Percentiles rank a stretch among this genome's conserved stretches.
These are phyloP conservation scores for Eublepharis macularius DNA, from an alignment of 2,113 vertebrate genomes.

Conservation along the genomic window DNA sequence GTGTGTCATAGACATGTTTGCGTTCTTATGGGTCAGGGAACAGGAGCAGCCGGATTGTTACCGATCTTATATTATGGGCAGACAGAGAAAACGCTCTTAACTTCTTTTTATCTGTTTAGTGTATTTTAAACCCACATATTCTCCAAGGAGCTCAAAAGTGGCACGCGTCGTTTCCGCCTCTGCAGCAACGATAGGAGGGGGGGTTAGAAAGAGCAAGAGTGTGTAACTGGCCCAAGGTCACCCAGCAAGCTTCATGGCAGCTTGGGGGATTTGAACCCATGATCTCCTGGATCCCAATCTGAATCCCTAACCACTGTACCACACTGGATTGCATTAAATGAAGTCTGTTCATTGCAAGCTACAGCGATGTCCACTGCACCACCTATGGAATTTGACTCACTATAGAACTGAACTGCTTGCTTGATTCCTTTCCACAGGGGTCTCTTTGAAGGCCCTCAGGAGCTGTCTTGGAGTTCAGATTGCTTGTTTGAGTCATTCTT, in stretches of 20 bases:
- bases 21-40: neutral
- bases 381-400: conserved; percentile 23
- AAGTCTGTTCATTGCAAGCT: conserved; percentile 7
- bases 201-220: too few species aligned
- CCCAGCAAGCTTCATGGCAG: too few species aligned
- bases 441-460: conserved; percentile 40
- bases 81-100: neutral
- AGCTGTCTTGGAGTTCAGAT: conserved; percentile 47
- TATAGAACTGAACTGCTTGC: conserved; percentile 2
- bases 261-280: too few species aligned
- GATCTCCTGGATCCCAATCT: too few species aligned
- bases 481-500: conserved; percentile 34
- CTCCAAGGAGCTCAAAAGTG: too few species aligned
- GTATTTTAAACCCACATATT: too few species aligned
- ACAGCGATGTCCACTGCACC: neutral
- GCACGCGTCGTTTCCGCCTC: too few species aligned
- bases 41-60: neutral
- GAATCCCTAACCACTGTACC: too few species aligned
- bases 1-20: neutral
- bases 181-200: too few species aligned
- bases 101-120: too few species aligned
- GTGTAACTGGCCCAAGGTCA: too few species aligned
- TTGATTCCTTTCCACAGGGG: conserved; percentile 26
- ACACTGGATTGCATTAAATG: neutral
- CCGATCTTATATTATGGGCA: too few species aligned